Base-by-base conservation (phyloP, 2,113 vertebrate species). In the Rattus rattus region DNA sequence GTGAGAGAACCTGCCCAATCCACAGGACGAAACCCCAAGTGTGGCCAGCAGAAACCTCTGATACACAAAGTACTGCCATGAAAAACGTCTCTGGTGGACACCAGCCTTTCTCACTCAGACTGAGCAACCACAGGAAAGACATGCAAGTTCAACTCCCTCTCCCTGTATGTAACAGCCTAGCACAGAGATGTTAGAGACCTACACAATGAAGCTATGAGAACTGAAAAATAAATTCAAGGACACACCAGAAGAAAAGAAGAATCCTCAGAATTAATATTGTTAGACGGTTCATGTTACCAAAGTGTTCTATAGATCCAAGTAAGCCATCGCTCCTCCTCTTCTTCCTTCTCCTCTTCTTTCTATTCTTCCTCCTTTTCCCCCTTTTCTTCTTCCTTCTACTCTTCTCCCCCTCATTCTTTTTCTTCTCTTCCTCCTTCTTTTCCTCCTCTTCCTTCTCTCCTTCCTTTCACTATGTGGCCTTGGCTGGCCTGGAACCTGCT, bases 341-440 rank as follows among this genome's bases (percentile, higher is more conserved):
- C 33, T 11, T n/a, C 52, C 33, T 81, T 16, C 49, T 80, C 30
- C 2, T 10, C 49, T 20, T 33, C 5, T 28, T 56, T 30, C 43
- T 30, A 1, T 39, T 33, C 30, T 33, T 22, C 19, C 17, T 67
- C 28, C 11, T 6, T 22, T 14, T 12, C 12, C 28, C 33, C 28
- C 12, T 30, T 24, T 20, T n/a, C 33, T 1, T 12, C 13, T 7
- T n/a, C 17, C 9, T 36, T 9, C 11, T 59, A 4, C 19, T 4
- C 10, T 4, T n/a, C 20, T 16, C 7, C 33, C 9, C 17, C 12
- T 5, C 24, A 7, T 20, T 26, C 30, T 20, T 19, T 33, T 7
- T 12, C 6, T 19, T 17, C 19, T 12, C 1, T 11, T 24, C 54
- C 36, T 24, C 28, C 19, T 43, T 43, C 43, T 43, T 43, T 43